A percentile compares a stretch with the other conserved stretches of the same genome.
phyloP scores from a whole-genome alignment of 2,113 vertebrate species.

The Acanthisitta chloris region DNA sequence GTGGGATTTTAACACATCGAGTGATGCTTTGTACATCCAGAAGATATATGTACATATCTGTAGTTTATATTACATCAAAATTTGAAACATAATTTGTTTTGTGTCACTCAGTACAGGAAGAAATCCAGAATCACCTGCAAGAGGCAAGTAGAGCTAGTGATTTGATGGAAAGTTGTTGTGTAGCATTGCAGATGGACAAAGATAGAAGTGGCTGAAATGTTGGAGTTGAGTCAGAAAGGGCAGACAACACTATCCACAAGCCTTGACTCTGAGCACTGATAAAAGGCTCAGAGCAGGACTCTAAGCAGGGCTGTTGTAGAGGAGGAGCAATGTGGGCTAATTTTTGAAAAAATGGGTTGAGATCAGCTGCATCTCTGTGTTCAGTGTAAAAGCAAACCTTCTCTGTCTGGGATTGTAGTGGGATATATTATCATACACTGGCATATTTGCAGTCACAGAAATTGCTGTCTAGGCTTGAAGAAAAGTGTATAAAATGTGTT shows the following conservation, averaged over 20 bases:
- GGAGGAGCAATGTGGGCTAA: not conserved
- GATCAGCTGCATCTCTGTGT: not conserved
- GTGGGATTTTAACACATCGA: not conserved
- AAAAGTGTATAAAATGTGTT: not conserved
- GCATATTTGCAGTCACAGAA: not conserved
- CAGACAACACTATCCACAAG: not conserved
- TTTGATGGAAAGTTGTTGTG: not conserved
- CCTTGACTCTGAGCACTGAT: not conserved
- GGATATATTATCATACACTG: not conserved
- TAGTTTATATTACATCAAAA: not conserved
- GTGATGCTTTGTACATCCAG: not conserved
- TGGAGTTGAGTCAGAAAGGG: not conserved
- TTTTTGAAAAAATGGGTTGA: not conserved
- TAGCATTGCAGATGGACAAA: not conserved
- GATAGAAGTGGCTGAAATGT: not conserved
- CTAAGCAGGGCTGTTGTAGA: not conserved
- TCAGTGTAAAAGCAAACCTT: not conserved
- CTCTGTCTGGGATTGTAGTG: not conserved
- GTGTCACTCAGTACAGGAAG: not conserved
- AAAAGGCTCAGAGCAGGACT: not conserved
- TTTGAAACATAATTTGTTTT: not conserved
- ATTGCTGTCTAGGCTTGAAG: not conserved
- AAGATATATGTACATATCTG: not conserved
- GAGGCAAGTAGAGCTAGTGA: not conserved
- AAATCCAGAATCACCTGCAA: not conserved